Conservation (phyloP, 1,140 invertebrate genomes). For the Aphis craccivora region DNA sequence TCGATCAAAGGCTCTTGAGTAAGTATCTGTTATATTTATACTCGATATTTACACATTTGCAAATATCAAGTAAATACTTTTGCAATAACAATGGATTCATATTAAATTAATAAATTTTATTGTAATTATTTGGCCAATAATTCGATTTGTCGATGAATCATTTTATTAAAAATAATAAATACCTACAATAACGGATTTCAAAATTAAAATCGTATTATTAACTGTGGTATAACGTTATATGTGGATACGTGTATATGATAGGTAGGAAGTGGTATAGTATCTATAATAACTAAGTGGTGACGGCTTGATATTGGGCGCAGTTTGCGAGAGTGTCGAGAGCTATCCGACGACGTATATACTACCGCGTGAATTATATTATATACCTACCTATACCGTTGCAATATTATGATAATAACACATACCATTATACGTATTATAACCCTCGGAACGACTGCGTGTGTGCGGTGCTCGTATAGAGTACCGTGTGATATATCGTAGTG, state of each 20-base stretch:
- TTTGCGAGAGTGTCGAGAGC: neutral
- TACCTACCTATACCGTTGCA: neutral
- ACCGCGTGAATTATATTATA: neutral
- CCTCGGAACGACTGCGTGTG: neutral
- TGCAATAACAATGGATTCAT: neutral
- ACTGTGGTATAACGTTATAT: neutral
- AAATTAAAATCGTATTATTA: too few species aligned
- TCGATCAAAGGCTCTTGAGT: too few species aligned
- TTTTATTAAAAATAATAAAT: neutral
- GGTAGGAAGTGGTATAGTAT: too few species aligned
- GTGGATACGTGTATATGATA: too few species aligned
- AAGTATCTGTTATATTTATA: too few species aligned
- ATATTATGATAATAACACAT: constrained; percentile 4
- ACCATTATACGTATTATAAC: neutral
- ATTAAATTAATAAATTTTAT: too few species aligned
- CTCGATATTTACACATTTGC: too few species aligned
- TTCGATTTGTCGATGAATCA: neutral
- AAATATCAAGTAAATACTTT: too few species aligned
- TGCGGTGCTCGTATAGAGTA: neutral
- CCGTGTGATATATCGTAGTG: neutral
- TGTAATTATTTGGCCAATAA: neutral
- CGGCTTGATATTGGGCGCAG: neutral
- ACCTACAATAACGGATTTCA: too few species aligned
- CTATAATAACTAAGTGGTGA: neutral
- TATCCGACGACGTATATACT: neutral